phyloP scores from a whole-genome alignment of 2,113 vertebrate genomes.

The Gnathonemus longibarbis region DNA sequence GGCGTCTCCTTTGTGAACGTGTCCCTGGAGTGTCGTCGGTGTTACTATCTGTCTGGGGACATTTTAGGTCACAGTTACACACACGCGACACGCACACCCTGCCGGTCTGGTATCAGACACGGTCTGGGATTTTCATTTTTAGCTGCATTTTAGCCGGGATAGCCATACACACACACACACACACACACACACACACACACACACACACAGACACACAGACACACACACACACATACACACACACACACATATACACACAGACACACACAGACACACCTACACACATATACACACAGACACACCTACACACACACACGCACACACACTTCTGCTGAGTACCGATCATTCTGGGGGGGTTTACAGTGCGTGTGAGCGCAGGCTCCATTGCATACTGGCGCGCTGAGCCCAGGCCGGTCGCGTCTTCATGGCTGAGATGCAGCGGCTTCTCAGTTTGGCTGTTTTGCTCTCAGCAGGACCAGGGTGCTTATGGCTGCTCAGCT shows the following conservation, averaged over 20 bases:
- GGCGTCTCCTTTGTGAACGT: not conserved
- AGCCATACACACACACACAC: not conserved
- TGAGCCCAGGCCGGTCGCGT: not conserved
- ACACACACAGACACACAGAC: no score
- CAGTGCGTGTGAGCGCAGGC: not conserved
- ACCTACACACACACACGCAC: not conserved
- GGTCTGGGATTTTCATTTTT: not conserved
- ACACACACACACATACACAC: not conserved
- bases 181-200: not conserved
- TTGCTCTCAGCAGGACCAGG: not conserved
- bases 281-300: no score
- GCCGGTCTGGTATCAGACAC: not conserved
- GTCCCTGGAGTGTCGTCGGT: not conserved
- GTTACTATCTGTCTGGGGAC: not conserved
- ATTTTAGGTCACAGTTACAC: not conserved
- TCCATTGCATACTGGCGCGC: not conserved
- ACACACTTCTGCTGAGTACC: not conserved
- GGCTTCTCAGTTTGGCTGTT: not conserved
- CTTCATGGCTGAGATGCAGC: not conserved
- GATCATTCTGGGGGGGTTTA: not conserved
- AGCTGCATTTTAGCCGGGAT: not conserved
- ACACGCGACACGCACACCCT: not conserved
- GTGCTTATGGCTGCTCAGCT: not conserved
- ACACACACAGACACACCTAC: not conserved
- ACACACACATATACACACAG: not conserved